A percentile compares a stretch with the other conserved stretches of the same genome.
Conservation (phyloP, 2,113 vertebrate species). For the Vidua chalybeata region DNA sequence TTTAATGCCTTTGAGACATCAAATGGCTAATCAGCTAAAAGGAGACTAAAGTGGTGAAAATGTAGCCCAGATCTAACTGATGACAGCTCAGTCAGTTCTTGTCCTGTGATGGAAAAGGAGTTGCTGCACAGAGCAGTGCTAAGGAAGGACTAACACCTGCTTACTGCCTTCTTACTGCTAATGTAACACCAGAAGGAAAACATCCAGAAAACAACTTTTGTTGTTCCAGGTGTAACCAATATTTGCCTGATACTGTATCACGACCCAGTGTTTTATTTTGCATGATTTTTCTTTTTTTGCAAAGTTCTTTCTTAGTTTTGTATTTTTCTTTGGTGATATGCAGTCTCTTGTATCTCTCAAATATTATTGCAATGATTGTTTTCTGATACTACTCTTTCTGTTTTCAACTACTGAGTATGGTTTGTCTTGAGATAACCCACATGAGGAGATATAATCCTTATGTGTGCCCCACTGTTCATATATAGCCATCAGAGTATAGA, state of each 20-base stretch:
- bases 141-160: not conserved
- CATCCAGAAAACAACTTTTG: not conserved
- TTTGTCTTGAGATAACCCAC: not conserved
- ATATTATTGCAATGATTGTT: not conserved
- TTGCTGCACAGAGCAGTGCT: not conserved
- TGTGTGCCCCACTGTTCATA: accelerated
- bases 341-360: not conserved
- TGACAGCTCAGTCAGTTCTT: not conserved
- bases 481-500: not conserved
- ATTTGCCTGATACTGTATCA: not conserved
- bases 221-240: not conserved
- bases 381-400: not conserved
- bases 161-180: not conserved
- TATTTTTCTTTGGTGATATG: not conserved
- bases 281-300: not conserved
- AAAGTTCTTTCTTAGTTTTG: not conserved
- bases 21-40: not conserved
- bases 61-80: not conserved
- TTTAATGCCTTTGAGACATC: not conserved
- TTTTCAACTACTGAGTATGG: not conserved
- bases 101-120: not conserved
- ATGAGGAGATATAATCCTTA: accelerated
- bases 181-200: not conserved
- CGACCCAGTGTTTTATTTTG: not conserved
- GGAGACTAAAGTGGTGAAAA: not conserved